Base-by-base conservation (phyloP, 2,797 vertebrate species). In the Neosalanx taihuensis region DNA sequence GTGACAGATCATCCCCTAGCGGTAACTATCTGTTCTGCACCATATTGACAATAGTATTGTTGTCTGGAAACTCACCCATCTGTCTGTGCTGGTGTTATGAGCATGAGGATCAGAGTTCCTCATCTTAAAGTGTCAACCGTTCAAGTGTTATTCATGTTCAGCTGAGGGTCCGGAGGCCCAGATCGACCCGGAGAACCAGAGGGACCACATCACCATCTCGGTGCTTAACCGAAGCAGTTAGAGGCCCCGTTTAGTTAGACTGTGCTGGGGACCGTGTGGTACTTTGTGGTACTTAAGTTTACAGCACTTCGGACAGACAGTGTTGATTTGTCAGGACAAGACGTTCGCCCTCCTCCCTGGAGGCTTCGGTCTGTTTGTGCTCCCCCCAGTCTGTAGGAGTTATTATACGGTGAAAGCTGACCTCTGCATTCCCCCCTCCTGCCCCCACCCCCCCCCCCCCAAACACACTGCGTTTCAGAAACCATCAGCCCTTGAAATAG, bases 321-420 rank as follows among this genome's bases (percentile, higher is more conserved):
- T 41, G 37, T 41, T 41, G 37, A 35, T 33, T 72, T 67, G 53
- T 57, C 33, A 13, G 18, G 57, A 75, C 49, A 58, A 70, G 68
- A 10, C 35, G 33, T 33, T 59, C 3, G 18, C 49, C 10, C 37
- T 76, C 33, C 37, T 26, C 33, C 59, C 60, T 51, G n/a, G 23
- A 26, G 23, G 49, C 68, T 70, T 7, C 37, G 20, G 1, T 41
- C 64, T 72, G 70, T 79, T 81, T 78, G 72, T 64, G 77, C 74
- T 77, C n/a, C n/a, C n/a, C 72, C 72, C 79, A 79, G 74, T 64
- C 72, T 7, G 62, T 51, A 20, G 18, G 29, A 65, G 61, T 61
- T 65, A 51, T 67, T 26, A 76, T 65, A 70, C 30, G 26, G 64
- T 81, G 75, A 86, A 71, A 71, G 80, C 76, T 75, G 81, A 81